A percentile compares a stretch with the other conserved stretches of the same genome.
Evolutionary conservation across 2,113 vertebrate genomes (phyloP).

Genomic region (Alouatta palliata): DNA sequence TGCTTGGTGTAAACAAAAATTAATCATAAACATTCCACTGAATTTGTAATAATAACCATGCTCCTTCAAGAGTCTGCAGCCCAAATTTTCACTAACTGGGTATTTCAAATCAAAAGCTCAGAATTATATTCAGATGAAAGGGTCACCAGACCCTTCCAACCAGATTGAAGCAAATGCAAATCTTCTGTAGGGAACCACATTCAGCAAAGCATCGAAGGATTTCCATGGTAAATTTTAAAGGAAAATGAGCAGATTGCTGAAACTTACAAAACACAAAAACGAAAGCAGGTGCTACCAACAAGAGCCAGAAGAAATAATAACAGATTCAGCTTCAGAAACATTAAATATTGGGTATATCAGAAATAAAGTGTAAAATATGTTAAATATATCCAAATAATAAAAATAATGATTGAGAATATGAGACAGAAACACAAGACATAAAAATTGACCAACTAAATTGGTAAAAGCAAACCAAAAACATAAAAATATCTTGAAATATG

Average conservation of each 20-base stretch:
- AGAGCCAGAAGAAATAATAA: background rate
- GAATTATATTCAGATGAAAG: background rate
- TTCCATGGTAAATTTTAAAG: background rate
- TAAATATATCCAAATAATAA: background rate
- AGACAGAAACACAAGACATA: background rate
- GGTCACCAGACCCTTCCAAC: background rate
- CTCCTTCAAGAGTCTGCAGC: background rate
- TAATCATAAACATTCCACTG: background rate
- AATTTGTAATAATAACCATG: background rate
- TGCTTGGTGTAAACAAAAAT: background rate
- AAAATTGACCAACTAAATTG: background rate
- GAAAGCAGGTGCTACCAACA: background rate
- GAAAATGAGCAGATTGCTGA: background rate
- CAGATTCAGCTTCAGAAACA: background rate
- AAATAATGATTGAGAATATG: background rate
- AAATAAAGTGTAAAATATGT: background rate
- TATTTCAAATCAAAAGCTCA: background rate
- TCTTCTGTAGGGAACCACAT: background rate
- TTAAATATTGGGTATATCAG: background rate
- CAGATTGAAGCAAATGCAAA: background rate
- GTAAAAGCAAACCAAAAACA: background rate
- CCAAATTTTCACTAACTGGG: background rate
- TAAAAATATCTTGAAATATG: background rate
- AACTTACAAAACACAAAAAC: background rate
- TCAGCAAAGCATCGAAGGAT: background rate